A percentile compares a stretch with the other conserved stretches of the same genome.
Evolutionary conservation across 2,888 invertebrate species (phyloP).

Genomic region (Autographa gamma): DNA sequence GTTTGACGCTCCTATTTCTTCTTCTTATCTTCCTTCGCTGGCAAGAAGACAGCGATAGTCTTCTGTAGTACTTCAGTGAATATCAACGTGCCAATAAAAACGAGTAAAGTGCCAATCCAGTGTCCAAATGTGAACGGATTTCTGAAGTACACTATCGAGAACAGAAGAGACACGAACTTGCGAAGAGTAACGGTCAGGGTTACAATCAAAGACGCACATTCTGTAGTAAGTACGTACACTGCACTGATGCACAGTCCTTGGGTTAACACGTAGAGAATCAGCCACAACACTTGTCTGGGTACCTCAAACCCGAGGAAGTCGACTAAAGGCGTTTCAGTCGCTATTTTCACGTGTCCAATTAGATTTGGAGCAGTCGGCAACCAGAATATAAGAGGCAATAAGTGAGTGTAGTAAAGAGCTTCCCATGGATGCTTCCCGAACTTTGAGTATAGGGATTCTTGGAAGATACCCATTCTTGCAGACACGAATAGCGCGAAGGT

Average conservation of each 20-base stretch:
- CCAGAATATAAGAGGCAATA: slow-evolving; percentile 97
- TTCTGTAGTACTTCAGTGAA: slow-evolving; percentile 94
- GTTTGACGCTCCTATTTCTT: slow-evolving; percentile 66
- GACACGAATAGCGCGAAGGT: slow-evolving; percentile 97
- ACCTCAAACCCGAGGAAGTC: slow-evolving; percentile 90
- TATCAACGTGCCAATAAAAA: slow-evolving; percentile 97
- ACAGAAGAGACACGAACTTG: slow-evolving; percentile 98
- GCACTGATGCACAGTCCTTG: slow-evolving; percentile 98
- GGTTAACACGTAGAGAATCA: slow-evolving; percentile 95
- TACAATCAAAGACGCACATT: slow-evolving; percentile 97
- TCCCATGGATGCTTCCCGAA: slow-evolving; percentile 98
- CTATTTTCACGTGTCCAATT: slow-evolving; percentile 92
- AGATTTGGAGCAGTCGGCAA: slow-evolving; percentile 94
- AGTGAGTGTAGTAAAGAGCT: slow-evolving; percentile 96
- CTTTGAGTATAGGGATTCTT: slow-evolving; percentile 94
- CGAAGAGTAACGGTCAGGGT: slow-evolving; percentile 98
- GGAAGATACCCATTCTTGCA: slow-evolving; percentile 98
- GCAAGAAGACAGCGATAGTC: slow-evolving; percentile 74
- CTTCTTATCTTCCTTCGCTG: slow-evolving; percentile 70
- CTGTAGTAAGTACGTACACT: slow-evolving; percentile 97
- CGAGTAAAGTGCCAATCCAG: slow-evolving; percentile 96
- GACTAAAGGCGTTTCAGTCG: slow-evolving; percentile 90
- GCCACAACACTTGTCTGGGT: slow-evolving; percentile 93
- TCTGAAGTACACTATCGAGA: slow-evolving; percentile 97
- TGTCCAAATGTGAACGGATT: slow-evolving; percentile 98